phyloP scores from a whole-genome alignment of 1,140 invertebrate species.

The Ptiloglossa arizonensis region DNA sequence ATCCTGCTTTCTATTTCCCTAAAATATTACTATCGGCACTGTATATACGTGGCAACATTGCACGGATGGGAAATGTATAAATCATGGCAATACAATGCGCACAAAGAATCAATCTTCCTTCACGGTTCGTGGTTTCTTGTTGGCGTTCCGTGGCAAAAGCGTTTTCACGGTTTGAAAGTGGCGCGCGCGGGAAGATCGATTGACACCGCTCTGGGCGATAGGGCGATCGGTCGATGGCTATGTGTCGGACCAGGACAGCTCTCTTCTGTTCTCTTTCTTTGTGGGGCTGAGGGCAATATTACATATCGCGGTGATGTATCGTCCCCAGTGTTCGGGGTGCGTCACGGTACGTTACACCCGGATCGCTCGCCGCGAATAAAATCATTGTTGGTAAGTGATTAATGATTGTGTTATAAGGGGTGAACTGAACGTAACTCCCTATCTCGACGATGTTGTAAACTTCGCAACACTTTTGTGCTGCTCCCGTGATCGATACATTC shows the following conservation, averaged over 20 bases:
- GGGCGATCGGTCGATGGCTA: conserved; percentile 35
- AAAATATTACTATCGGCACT: not conserved
- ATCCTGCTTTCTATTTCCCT: not conserved
- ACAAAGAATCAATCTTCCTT: conserved; percentile 52
- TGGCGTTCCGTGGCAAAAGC: conserved; percentile 34
- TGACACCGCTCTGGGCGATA: conserved; percentile 29
- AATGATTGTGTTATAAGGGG: conserved; percentile 67
- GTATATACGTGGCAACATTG: conserved; percentile 10
- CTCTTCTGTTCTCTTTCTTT: conserved; percentile 42
- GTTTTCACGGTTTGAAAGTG: conserved; percentile 62
- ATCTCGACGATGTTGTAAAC: conserved; percentile 46
- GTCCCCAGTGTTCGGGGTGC: conserved; percentile 60
- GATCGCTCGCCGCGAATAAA: conserved; percentile 74
- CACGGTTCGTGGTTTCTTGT: conserved; percentile 40
- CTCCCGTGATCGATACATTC: conserved; percentile 55
- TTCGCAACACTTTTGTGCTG: conserved; percentile 58
- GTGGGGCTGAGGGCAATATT: conserved; percentile 60
- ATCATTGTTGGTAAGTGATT: conserved; percentile 76
- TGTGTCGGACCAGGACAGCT: conserved; percentile 47
- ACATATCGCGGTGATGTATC: conserved; percentile 71
- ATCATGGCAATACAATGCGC: conserved; percentile 33
- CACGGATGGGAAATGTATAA: conserved; percentile 40
- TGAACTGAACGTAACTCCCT: conserved; percentile 52
- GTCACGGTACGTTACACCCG: conserved; percentile 70
- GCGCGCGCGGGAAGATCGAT: conserved; percentile 54